phyloP scores from a whole-genome alignment of 1,140 invertebrate genomes.

The Centruroides vittatus region DNA sequence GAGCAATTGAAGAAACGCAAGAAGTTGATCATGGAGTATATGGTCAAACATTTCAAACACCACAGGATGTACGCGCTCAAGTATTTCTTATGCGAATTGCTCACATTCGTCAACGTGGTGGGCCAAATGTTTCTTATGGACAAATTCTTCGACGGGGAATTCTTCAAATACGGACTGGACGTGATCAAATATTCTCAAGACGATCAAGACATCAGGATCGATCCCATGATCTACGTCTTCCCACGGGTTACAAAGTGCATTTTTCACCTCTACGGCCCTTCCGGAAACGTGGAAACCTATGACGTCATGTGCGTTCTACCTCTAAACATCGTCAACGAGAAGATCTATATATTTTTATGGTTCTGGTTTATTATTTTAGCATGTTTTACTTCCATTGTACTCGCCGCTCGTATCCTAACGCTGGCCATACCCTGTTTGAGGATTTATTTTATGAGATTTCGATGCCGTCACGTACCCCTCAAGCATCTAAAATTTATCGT shows the following conservation, averaged over 20 bases:
- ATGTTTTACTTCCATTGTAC: constrained; percentile 50
- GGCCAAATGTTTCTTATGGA: constrained; percentile 97
- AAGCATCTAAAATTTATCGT: constrained; percentile 85
- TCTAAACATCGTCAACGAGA: constrained; percentile 75
- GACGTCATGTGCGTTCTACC: constrained; percentile 75
- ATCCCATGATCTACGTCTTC: constrained; percentile 90
- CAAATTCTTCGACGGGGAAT: constrained; percentile 89
- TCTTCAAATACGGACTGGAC: constrained; percentile 85
- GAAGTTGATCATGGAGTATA: constrained; percentile 83
- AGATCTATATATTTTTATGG: constrained; percentile 80
- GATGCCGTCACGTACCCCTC: constrained; percentile 66
- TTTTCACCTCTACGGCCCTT: constrained; percentile 70
- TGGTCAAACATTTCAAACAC: constrained; percentile 77
- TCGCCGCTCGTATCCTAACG: constrained; percentile 61
- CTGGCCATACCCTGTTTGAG: constrained; percentile 66
- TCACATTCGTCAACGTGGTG: constrained; percentile 77
- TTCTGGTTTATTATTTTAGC: constrained; percentile 74
- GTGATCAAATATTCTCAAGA: constrained; percentile 81
- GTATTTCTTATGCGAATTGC: constrained; percentile 49
- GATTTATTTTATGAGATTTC: constrained; percentile 72
- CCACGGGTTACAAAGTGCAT: constrained; percentile 79
- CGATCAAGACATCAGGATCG: constrained; percentile 78
- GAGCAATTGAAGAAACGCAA: constrained; percentile 93
- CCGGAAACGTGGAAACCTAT: constrained; percentile 63
- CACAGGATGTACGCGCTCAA: constrained; percentile 91